A percentile compares a stretch with the other conserved stretches of the same genome.
phyloP scores from a whole-genome alignment of 2,888 invertebrate species.

The Rhagophthalmus giganteus region DNA sequence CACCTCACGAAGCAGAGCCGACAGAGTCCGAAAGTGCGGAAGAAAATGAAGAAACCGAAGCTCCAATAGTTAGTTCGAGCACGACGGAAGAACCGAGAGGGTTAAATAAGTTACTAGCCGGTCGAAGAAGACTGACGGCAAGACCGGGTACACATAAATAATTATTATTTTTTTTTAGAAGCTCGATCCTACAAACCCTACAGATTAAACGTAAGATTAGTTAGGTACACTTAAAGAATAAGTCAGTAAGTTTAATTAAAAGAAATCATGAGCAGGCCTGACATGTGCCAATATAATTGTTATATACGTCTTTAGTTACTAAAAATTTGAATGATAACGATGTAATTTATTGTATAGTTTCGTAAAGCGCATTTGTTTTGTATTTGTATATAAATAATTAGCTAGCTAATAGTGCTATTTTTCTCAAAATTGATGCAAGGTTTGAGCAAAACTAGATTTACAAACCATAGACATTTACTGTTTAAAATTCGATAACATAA shows the following conservation, averaged over 20 bases:
- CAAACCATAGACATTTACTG: constrained; percentile 9
- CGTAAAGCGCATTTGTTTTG: not conserved
- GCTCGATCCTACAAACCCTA: constrained; percentile 1
- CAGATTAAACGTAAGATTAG: not conserved
- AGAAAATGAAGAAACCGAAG: constrained; percentile 40
- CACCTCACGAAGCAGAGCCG: constrained; percentile 27
- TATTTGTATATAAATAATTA: constrained; percentile 4
- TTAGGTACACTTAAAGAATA: constrained; percentile 7
- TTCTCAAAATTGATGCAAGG: not conserved
- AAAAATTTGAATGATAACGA: not conserved
- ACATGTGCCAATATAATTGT: constrained; percentile 44
- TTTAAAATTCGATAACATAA: constrained; percentile 8
- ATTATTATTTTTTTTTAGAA: constrained; percentile 35
- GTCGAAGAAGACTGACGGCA: constrained; percentile 67
- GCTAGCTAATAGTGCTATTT: constrained; percentile 1
- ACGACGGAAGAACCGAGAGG: constrained; percentile 62
- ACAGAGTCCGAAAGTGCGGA: constrained; percentile 38
- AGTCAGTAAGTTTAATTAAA: constrained; percentile 9
- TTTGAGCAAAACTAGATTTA: not conserved
- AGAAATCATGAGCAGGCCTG: constrained; percentile 41
- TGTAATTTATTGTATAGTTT: constrained; percentile 11
- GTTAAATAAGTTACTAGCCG: constrained; percentile 68
- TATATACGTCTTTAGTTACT: not conserved
- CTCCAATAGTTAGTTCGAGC: constrained; percentile 41
- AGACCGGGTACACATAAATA: constrained; percentile 58